Evolutionary conservation across 2,113 vertebrate species (phyloP), one percentile per base, ranked within the genome.

Genomic region (Pollimyrus isidori): DNA sequence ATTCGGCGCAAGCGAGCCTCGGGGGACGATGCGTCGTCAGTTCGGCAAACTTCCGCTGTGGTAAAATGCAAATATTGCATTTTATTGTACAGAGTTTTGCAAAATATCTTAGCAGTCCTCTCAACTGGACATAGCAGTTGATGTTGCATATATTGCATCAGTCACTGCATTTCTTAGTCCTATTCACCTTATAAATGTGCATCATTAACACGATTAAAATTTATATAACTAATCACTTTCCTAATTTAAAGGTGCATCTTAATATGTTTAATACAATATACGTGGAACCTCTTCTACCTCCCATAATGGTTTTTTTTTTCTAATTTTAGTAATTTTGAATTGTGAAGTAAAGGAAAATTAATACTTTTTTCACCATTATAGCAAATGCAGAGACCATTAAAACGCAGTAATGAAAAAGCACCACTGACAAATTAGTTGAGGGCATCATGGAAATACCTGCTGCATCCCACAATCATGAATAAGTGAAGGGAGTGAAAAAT

Each of bases 91-190:
- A n/a, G 69, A 80, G 73, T 87, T 2, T n/a, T 86, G 35, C 11
- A 17, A 50, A 86, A 48, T 21, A 49, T 80, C 26, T 50, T 42
- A 42, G 39, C 17, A n/a, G 23, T 49, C 39, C 3, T 80, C 26
- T 53, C 30, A n/a, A 21, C 88, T 82, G 88, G 88, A 23, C 73
- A 26, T 83, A 53, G n/a, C 88, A 82, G 49, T 83, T 39, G 53
- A 42, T 49, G 11, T 53, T 56, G 35, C 52, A 46, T 84, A 85
- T 45, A 48, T 62, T 58, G 49, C 9, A 30, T 80, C 39, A 82
- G 35, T 35, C n/a, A 13, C 80, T 62, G 39, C 35, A 4, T 53
- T 46, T 53, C 11, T 21, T 46, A 45, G 26, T 19, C 35, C 23
- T 50, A 9, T 80, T 2, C 35, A 45, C 48, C 76, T 62, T 45